Conservation (phyloP, 2,888 invertebrate species). For the Agriopis leucophaearia region DNA sequence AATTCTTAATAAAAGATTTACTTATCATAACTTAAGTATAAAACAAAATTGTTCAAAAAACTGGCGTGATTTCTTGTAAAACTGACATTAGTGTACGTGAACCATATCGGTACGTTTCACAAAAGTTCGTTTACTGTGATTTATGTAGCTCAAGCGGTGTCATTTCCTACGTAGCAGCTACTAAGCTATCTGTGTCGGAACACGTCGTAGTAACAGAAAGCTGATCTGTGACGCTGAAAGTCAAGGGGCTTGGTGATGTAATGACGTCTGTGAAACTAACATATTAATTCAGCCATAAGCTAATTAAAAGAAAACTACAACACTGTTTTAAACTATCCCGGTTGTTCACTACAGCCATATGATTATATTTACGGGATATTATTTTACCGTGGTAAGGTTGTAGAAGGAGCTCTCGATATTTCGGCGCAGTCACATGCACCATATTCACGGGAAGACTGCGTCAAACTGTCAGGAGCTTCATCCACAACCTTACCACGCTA, state of each 20-base stretch:
- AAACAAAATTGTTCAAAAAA: neutral
- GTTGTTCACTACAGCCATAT: too few relatives aligned
- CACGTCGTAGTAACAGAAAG: slow-evolving; percentile 32
- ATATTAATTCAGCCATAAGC: neutral
- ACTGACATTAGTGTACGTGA: neutral
- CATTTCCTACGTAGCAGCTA: slow-evolving; percentile 23
- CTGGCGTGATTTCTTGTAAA: neutral
- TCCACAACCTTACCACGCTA: too few relatives aligned
- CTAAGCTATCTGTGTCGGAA: slow-evolving; percentile 20
- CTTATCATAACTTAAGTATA: neutral
- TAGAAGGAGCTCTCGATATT: too few relatives aligned
- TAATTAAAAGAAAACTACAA: slow-evolving; percentile 3
- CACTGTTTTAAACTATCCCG: neutral
- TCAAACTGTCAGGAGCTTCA: too few relatives aligned
- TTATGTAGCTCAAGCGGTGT: slow-evolving; percentile 6
- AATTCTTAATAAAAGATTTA: too few relatives aligned
- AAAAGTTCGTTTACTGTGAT: slow-evolving; percentile 26
- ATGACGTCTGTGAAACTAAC: neutral
- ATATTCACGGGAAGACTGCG: too few relatives aligned
- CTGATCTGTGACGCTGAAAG: slow-evolving; percentile 22
- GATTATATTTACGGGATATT: too few relatives aligned
- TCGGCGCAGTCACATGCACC: too few relatives aligned
- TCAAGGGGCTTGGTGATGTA: slow-evolving; percentile 20
- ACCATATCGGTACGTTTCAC: slow-evolving; percentile 13
- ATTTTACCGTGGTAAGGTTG: too few relatives aligned